Evolutionary conservation across 2,888 invertebrate genomes (phyloP), one percentile per base, ranked within the genome.

Genomic region (Folsomia manolachei): DNA sequence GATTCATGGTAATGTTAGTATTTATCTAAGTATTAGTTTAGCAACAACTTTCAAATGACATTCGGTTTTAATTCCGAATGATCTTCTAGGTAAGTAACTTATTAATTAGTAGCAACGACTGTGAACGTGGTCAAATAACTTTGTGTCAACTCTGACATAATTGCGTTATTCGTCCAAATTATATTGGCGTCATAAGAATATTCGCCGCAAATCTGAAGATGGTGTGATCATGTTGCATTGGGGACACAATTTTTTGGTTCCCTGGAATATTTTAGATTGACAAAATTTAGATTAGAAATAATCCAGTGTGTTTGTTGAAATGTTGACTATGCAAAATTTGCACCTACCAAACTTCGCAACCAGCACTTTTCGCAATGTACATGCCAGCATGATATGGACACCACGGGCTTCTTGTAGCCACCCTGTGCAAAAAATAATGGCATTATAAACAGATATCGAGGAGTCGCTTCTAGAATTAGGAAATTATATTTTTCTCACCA

Each of bases 301-400:
- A n/a, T n/a, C n/a, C n/a, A n/a, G n/a, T n/a, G n/a, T n/a, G n/a
- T n/a, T n/a, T n/a, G 4, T 39, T 14, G 39, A 39, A 52, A 39
- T 61, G 23, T 24, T 53, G 69, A 25, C 63, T 7, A 69, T 27
- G 14, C 25, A 52, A 60, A 60, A 24, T n/a, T 26, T 18, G 23
- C 51, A 84, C 86, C 84, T 83, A 88, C 89, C 86, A 89, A 82
- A 62, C 90, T 89, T 82, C 89, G 88, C 26, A 90, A 84, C 91
- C 91, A 91, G 83, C 91, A 91, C 78, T 89, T 87, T 86, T 96
- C 95, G 82, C 97, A 97, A 84, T 96, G 93, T 0, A 96, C 95
- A 84, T 97, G 97, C 96, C 96, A 97, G 84, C 97, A 97, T 82
- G 94, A 94, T 74, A 95, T 91, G 0, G 96, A 96, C 69, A 94